These are phyloP conservation scores for Tympanuchus pallidicinctus DNA, from an alignment of 2,113 vertebrate genomes.

Conservation along the genomic window DNA sequence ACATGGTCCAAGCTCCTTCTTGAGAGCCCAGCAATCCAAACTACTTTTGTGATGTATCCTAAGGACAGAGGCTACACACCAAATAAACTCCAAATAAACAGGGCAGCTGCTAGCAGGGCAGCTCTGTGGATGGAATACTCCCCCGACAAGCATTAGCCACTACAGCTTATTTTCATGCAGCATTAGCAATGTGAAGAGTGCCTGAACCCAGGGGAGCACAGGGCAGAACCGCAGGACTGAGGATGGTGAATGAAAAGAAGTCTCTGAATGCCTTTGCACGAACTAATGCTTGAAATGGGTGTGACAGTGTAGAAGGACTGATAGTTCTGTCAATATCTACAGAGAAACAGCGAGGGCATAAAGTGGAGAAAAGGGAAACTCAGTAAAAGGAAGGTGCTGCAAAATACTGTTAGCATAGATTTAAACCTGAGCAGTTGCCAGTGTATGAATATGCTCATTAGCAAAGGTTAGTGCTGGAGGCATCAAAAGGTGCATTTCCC, in stretches of 20 bases:
- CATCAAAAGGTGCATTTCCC: fast-evolving
- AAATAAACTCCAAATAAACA: not conserved
- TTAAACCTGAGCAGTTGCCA: not conserved
- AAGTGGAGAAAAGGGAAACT: not conserved
- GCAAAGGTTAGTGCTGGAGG: not conserved
- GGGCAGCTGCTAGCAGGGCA: not conserved
- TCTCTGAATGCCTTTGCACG: not conserved
- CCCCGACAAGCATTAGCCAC: not conserved
- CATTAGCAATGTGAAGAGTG: not conserved
- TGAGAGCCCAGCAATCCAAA: not conserved
- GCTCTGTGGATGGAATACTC: not conserved
- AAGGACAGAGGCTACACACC: not conserved
- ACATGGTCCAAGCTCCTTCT: not conserved
- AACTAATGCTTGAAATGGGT: not conserved
- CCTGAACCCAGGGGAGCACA: not conserved
- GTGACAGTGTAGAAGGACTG: not conserved
- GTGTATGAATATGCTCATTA: not conserved
- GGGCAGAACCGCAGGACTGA: not conserved
- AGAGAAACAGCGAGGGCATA: not conserved
- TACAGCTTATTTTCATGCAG: not conserved
- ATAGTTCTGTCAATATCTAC: not conserved
- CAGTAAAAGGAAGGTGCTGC: not conserved
- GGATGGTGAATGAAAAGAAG: not conserved
- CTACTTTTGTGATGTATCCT: not conserved
- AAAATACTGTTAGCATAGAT: not conserved